Base-by-base conservation (phyloP, 2,797 vertebrate genomes). In the Potorous gilbertii region DNA sequence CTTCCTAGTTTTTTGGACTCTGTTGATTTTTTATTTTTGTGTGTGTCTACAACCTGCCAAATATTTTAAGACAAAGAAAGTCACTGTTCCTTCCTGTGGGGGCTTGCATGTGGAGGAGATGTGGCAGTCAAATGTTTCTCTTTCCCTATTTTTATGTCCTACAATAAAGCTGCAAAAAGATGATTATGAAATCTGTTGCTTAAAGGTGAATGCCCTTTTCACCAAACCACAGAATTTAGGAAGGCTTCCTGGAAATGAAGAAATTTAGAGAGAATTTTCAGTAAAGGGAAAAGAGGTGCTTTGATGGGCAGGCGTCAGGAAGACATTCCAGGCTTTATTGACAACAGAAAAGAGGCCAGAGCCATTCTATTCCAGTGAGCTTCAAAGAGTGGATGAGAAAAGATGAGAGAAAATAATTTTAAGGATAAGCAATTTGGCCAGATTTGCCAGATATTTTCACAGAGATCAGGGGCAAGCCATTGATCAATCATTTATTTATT, bases 371-470 rank as follows among this genome's bases (percentile, higher is more conserved):
- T 54, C 54, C 50, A 90, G 18, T n/a, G 18, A 10, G 21, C 29
- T 54, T 54, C 50, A 90, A 90, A 90, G 90, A 54, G 31, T 31
- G 34, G 29, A 1, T 54, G 90, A 55, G 54, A 55, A 90, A 54
- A 90, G 54, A 31, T 90, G 90, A 55, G 31, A n/a, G 52, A 54
- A 90, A 54, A 54, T 54, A 90, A 34, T 6, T 54, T 90, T n/a
- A 95, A 90, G 95, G 90, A 96, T 91, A 95, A 96, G 90, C 92
- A 56, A 54, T 92, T 10, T 21, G 24, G 66, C 89, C 96, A 52
- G 54, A 93, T 97, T 96, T 97, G 29, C 91, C 56, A 93, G 96
- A 94, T 90, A 55, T 95, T n/a, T n/a, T 94, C 96, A 93, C 94
- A 97, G 95, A 94, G 90, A 97, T 55, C 40, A 29, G 0, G 92